Evolutionary conservation across 2,113 vertebrate species (phyloP).

Genomic region (Camelus bactrianus): DNA sequence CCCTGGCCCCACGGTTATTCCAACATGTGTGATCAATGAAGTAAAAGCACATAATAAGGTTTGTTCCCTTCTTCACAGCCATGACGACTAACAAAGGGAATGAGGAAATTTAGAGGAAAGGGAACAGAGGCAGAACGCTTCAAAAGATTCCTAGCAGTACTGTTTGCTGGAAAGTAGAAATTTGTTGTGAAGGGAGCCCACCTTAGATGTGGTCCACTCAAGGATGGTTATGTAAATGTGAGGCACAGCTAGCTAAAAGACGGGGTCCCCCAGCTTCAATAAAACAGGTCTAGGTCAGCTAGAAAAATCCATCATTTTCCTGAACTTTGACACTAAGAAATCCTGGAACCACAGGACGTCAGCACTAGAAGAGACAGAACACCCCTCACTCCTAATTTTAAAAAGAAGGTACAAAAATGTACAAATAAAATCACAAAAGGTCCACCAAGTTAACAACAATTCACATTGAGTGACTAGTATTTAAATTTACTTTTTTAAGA

Average conservation of each 20-base stretch:
- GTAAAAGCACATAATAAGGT: background rate
- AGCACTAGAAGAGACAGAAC: background rate
- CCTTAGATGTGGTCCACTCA: background rate
- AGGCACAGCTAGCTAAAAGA: background rate
- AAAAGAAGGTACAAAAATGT: slow-evolving; percentile 1
- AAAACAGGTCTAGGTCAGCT: background rate
- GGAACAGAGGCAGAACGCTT: background rate
- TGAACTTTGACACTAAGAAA: background rate
- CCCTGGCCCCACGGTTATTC: background rate
- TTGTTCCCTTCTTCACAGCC: background rate
- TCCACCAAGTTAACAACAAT: background rate
- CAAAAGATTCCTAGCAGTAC: background rate
- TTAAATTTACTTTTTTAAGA: background rate
- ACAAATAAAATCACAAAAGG: background rate
- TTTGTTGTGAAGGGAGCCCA: background rate
- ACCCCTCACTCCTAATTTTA: background rate
- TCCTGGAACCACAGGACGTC: background rate
- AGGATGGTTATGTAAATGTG: background rate
- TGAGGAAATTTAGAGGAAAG: background rate
- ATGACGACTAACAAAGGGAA: background rate
- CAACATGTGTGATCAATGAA: background rate
- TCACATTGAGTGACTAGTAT: background rate
- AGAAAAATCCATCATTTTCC: background rate
- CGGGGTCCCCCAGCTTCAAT: background rate
- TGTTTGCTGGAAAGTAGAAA: background rate